Evolutionary conservation across 2,113 vertebrate genomes (phyloP), one percentile per base, ranked within the genome.

Genomic region (Poeciliopsis retropinna): DNA sequence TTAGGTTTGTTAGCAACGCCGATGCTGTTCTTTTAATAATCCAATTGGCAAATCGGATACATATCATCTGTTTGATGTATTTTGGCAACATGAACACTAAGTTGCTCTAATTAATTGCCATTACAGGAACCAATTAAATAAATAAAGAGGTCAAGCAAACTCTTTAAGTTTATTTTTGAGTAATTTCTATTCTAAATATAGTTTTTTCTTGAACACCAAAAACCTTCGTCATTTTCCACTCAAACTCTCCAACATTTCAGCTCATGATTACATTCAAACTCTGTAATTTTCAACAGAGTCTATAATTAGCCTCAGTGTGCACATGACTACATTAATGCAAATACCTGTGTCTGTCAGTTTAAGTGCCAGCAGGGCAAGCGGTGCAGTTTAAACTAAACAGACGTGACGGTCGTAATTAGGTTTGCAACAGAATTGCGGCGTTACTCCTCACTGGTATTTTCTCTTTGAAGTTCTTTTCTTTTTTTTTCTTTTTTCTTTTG

Each of bases 241-340:
- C 17, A 70, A 83, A 84, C 57, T 80, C 64, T 63, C 22, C 12
- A 83, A 85, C 47, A 67, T 84, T 72, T 65, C 60, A 39, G 25
- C 76, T 81, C 81, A 78, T 79, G 82, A 89, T 89, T 67, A 79
- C 73, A 66, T 75, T 78, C 76, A 72, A 32, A 85, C 73, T 82
- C 89, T 92, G 84, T 90, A 84, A 93, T 92, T 91, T 92, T 78
- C 73, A 65, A 0, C 31, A 69, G 69, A 85, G 80, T 8, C 86
- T 90, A 66, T 91, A 83, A 87, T 93, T 91, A 91, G 51, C 17
- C 4, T 64, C 64, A 69, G 75, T 72, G 75, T 77, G 32, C 31
- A 39, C 31, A 14, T 64, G 62, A 12, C 28, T 67, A 15, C 65
- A 44, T 39, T 67, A 27, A 39, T n/a, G 62, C 17, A 29, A 32